Evolutionary conservation across 2,888 invertebrate genomes (phyloP), one percentile per base, ranked within the genome.

Genomic region (Xanthia togata): DNA sequence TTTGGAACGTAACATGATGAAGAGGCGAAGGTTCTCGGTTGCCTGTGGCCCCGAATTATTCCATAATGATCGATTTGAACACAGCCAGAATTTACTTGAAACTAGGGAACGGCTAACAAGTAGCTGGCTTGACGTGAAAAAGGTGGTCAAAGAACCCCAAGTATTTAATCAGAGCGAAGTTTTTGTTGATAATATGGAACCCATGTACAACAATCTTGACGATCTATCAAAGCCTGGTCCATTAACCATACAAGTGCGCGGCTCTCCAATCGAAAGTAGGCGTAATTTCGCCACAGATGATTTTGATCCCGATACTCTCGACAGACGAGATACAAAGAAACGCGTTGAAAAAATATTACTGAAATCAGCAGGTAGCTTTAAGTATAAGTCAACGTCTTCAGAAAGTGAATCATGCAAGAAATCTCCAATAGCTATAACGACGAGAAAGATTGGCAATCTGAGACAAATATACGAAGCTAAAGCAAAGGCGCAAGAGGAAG

Each of bases 281-380:
- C 97, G 97, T 57, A 97, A 97, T 70, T 97, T 97, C 81, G 97
- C 97, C 20, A 98, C 98, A 89, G 97, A 98, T 77, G 86, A 86
- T 57, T 98, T 98, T 90, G 98, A 98, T 91, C 98, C 98, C 0
- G 98, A 98, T 87, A 98, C 98, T 0, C 96, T 98, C 47, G 98
- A 98, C 89, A 97, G 98, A 59, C 91, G 91, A 59, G 95, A 94
- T 81, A 87, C 87, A 11, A 95, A 94, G 75, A 96, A 96, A 88
- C 92, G 95, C 12, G 95, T 97, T 0, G 96, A 97, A 82, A 96
- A 96, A 90, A 96, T 97, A 87, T 93, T 98, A 1, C 92, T 98
- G 0, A 97, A 97, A 85, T 97, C 98, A 23, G 98, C 97, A 31
- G 98, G 98, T 38, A 98, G 98, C 81, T 98, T 98, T 88, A 97